Evolutionary conservation across 2,113 vertebrate species (phyloP).

Genomic region (Scalopus aquaticus): DNA sequence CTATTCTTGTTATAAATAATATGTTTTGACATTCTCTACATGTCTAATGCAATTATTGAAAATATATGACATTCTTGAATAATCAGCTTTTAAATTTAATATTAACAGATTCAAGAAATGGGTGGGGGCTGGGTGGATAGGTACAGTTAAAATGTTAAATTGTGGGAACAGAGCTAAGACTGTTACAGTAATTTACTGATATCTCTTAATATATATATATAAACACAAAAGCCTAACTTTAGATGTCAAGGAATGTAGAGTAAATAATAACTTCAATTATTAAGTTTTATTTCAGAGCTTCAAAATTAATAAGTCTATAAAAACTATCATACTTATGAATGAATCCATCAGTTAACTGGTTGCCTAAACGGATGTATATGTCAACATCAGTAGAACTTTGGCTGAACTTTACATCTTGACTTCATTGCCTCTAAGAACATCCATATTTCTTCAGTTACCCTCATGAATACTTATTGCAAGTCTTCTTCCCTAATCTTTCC

Average conservation of each 20-base stretch:
- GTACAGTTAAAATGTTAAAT: neutral
- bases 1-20: neutral
- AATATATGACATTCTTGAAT: neutral
- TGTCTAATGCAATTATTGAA: neutral
- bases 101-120: neutral
- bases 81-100: neutral
- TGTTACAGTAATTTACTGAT: neutral
- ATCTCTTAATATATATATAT: neutral
- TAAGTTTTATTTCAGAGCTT: neutral
- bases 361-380: neutral
- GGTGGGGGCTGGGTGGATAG: rapidly evolving
- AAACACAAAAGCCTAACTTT: neutral
- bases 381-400: neutral
- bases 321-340: neutral
- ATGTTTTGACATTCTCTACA: neutral
- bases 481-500: neutral
- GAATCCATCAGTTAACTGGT: neutral
- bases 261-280: neutral
- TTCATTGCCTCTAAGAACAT: neutral
- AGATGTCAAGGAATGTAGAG: neutral
- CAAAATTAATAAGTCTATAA: neutral
- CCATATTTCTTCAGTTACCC: neutral
- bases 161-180: neutral
- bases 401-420: neutral
- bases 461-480: rapidly evolving